These are phyloP conservation scores for Doryteuthis pealeii DNA, from an alignment of 1,140 invertebrate species.

Conservation along the genomic window DNA sequence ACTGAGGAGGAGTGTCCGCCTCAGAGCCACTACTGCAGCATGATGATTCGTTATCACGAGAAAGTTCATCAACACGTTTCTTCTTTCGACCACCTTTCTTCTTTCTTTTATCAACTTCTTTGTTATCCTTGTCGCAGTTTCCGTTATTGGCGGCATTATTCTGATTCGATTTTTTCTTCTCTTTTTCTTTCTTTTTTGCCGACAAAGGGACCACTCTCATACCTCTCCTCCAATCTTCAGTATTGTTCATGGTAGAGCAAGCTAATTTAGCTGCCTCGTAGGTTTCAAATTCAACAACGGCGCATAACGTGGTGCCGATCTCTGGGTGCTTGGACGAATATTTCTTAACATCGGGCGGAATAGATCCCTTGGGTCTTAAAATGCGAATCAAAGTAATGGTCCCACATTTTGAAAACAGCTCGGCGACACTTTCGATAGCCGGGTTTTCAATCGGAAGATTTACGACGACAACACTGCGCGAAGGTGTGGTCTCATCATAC, in stretches of 20 bases:
- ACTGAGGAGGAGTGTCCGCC: conserved; percentile 33
- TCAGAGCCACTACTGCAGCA: conserved; percentile 55
- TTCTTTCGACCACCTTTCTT: conserved; percentile 43
- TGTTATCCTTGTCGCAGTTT: conserved; percentile 35
- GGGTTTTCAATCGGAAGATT: conserved; percentile 81
- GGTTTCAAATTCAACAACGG: conserved; percentile 85
- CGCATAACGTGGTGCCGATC: conserved; percentile 77
- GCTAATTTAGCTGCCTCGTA: conserved; percentile 81
- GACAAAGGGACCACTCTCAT: conserved; percentile 61
- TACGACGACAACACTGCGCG: conserved; percentile 84
- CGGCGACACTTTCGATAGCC: conserved; percentile 82
- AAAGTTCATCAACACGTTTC: conserved; percentile 47
- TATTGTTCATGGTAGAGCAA: conserved; percentile 63
- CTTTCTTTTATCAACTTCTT: conserved; percentile 40
- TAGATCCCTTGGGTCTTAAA: conserved; percentile 80
- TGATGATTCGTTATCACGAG: conserved; percentile 43
- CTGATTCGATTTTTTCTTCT: conserved; percentile 33
- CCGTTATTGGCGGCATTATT: neutral
- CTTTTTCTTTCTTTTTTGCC: conserved; percentile 46
- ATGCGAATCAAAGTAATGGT: conserved; percentile 85
- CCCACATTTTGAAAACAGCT: conserved; percentile 82
- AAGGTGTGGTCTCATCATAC: conserved; percentile 86
- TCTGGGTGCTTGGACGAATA: conserved; percentile 89
- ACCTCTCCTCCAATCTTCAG: conserved; percentile 62
- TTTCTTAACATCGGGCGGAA: conserved; percentile 84